These are phyloP conservation scores for Nebria salina DNA, from an alignment of 2,888 invertebrate genomes.

Conservation along the genomic window DNA sequence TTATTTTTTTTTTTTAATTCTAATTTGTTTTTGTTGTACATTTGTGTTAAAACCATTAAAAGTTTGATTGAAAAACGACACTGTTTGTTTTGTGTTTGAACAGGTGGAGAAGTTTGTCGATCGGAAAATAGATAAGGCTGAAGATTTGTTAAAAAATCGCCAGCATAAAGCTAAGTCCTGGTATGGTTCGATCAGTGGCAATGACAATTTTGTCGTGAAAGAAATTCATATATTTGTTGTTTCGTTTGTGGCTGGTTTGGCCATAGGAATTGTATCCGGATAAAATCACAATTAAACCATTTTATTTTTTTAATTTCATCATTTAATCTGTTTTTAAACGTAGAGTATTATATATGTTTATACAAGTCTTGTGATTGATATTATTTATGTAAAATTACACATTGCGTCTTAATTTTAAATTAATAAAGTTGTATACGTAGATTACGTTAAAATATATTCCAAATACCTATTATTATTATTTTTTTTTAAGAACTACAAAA, in stretches of 20 bases:
- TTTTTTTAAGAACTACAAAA: neutral
- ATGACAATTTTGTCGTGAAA: slow-evolving; percentile 73
- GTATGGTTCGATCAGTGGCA: slow-evolving; percentile 76
- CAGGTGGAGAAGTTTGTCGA: slow-evolving; percentile 86
- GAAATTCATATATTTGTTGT: slow-evolving; percentile 83
- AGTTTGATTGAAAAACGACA: neutral
- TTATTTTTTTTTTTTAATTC: neutral
- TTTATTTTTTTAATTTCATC: neutral
- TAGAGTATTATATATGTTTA: neutral
- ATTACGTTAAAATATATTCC: slow-evolving; percentile 51
- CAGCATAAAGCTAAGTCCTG: slow-evolving; percentile 78
- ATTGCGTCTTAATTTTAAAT: neutral
- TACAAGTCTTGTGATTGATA: neutral
- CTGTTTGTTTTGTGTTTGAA: slow-evolving; percentile 54
- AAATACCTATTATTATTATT: neutral
- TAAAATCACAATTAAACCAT: slow-evolving; percentile 23
- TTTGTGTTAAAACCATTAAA: slow-evolving; percentile 17
- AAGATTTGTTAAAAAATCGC: slow-evolving; percentile 76
- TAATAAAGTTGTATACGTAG: neutral
- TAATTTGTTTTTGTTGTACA: slow-evolving; percentile 18
- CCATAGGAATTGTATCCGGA: slow-evolving; percentile 69
- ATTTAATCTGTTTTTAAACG: slow-evolving; percentile 11
- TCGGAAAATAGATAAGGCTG: slow-evolving; percentile 82
- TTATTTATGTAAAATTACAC: slow-evolving; percentile 11
- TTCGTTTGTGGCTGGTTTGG: slow-evolving; percentile 83